A percentile compares a stretch with the other conserved stretches of the same genome.
Evolutionary conservation across 2,797 vertebrate genomes (phyloP).

Genomic region (Hylomyscus alleni): DNA sequence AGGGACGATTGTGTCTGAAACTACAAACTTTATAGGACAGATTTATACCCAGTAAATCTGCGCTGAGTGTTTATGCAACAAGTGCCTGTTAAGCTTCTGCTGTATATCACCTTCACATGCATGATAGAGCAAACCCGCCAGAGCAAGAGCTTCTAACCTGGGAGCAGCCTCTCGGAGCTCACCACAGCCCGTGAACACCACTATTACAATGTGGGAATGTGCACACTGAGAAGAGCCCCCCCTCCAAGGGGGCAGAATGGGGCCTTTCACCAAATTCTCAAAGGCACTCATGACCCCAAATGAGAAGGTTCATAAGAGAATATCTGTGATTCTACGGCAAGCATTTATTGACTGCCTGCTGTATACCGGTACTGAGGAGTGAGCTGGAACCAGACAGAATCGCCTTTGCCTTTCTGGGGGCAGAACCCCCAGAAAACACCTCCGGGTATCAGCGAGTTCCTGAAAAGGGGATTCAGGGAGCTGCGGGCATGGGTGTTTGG

Average conservation of each 20-base stretch:
- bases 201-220: too few relatives aligned
- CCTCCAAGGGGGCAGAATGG: neutral
- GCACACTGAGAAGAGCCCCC: neutral
- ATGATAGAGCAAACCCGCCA: neutral
- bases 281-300: neutral
- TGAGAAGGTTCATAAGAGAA: neutral
- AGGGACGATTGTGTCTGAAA: neutral
- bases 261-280: neutral
- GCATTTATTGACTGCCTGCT: neutral
- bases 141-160: neutral
- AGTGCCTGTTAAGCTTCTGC: constrained; percentile 12
- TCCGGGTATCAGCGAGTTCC: neutral
- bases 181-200: neutral
- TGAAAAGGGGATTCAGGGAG: neutral
- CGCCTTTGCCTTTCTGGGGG: neutral
- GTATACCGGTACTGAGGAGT: neutral
- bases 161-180: neutral
- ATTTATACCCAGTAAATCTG: neutral
- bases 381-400: neutral
- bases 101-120: neutral
- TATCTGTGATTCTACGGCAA: neutral
- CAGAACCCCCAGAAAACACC: too few relatives aligned
- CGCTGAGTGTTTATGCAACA: neutral
- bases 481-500: fast-evolving
- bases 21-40: neutral